phyloP scores from a whole-genome alignment of 2,113 vertebrate species.

The Rhadina sibilatrix region DNA sequence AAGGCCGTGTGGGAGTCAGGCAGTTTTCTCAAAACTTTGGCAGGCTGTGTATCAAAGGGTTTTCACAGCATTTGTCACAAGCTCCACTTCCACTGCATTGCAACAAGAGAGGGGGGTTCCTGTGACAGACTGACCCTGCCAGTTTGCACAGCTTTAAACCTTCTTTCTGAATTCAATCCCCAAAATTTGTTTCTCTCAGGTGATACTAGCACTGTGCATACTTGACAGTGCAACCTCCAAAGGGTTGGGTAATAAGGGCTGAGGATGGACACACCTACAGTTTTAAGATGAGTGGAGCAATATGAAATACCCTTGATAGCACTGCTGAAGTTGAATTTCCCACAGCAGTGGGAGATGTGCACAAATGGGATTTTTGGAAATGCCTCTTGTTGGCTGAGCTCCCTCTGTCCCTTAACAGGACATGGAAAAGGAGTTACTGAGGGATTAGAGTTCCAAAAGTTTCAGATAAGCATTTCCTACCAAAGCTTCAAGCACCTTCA shows the following conservation, averaged over 20 bases:
- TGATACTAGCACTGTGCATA: background rate
- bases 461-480: background rate
- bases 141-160: background rate
- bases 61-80: background rate
- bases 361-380: background rate
- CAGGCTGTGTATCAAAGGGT: background rate
- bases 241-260: background rate
- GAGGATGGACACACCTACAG: background rate
- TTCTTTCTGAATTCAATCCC: background rate
- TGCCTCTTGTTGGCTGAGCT: background rate
- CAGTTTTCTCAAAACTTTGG: background rate
- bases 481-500: background rate
- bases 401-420: background rate
- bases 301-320: background rate
- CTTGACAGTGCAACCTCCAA: background rate
- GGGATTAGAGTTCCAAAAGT: background rate
- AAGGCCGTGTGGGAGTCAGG: too few relatives aligned
- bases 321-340: background rate
- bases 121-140: rapidly evolving
- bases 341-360: background rate
- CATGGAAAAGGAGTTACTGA: background rate
- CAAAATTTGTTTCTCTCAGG: background rate
- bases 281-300: background rate
- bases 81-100: background rate
- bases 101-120: background rate